phyloP scores from a whole-genome alignment of 2,888 invertebrate genomes.

The Leptopterna dolabrata region DNA sequence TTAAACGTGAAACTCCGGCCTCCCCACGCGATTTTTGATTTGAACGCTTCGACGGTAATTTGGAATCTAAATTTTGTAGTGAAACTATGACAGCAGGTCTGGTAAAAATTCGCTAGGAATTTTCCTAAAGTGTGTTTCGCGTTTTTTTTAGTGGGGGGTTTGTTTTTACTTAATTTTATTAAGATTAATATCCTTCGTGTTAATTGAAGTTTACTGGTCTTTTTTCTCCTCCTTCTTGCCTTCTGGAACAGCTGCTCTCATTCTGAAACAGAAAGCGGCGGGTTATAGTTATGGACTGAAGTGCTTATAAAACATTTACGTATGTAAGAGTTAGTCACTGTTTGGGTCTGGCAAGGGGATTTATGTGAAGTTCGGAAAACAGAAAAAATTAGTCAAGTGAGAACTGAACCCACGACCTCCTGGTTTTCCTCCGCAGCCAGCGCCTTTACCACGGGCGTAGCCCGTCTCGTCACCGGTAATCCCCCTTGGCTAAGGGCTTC shows the following conservation, averaged over 20 bases:
- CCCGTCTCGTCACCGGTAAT: too few relatives aligned
- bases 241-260: conserved; percentile 88
- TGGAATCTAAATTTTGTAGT: neutral
- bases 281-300: neutral
- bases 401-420: too few relatives aligned
- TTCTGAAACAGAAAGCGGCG: conserved; percentile 71
- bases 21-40: conserved; percentile 20
- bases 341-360: too few relatives aligned
- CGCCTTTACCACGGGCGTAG: too few relatives aligned
- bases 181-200: conserved; percentile 17
- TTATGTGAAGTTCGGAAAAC: too few relatives aligned
- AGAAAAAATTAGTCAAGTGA: too few relatives aligned
- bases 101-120: neutral
- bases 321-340: too few relatives aligned
- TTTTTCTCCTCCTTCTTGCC: conserved; percentile 88
- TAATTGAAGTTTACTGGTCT: conserved; percentile 60
- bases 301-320: too few relatives aligned
- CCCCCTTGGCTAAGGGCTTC: too few relatives aligned
- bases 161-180: conserved; percentile 22
- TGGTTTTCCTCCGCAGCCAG: too few relatives aligned
- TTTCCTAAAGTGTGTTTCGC: conserved; percentile 6
- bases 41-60: conserved; percentile 14
- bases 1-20: neutral
- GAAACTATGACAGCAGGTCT: neutral
- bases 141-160: conserved; percentile 15